Conservation (phyloP, 2,797 vertebrate species). For the Epinephelus malabaricus region DNA sequence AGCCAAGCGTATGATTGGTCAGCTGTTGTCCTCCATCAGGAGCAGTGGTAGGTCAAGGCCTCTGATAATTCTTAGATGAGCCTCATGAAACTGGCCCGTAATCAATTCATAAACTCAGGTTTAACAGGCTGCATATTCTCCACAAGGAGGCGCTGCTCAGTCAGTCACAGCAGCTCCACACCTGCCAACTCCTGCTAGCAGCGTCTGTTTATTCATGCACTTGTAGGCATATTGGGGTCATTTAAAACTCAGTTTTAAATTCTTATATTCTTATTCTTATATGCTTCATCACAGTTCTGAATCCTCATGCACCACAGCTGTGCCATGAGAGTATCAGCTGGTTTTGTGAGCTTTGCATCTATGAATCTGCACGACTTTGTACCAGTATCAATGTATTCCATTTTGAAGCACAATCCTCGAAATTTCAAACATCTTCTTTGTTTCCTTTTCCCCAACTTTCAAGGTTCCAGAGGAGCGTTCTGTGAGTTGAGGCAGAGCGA, state of each 20-base stretch:
- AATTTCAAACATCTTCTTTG: background rate
- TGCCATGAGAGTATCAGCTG: background rate
- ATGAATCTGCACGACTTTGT: background rate
- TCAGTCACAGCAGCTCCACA: background rate
- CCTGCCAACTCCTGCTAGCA: background rate
- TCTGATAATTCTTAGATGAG: background rate
- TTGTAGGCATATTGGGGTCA: background rate
- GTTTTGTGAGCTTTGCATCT: background rate
- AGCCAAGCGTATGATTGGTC: conserved; percentile 94
- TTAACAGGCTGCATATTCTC: background rate
- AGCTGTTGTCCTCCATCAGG: conserved; percentile 91
- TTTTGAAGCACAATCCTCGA: background rate
- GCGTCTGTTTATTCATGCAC: background rate
- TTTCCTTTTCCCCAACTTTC: background rate
- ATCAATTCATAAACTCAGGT: background rate
- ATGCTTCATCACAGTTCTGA: no score
- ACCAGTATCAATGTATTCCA: background rate
- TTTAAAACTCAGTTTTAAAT: no score
- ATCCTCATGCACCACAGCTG: background rate
- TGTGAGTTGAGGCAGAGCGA: conserved; percentile 93
- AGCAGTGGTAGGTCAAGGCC: conserved; percentile 88
- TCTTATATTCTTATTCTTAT: no score
- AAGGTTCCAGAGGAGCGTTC: conserved; percentile 95
- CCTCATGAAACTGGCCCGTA: background rate
- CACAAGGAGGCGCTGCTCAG: conserved; percentile 24